phyloP scores from a whole-genome alignment of 2,113 vertebrate genomes.

The Scortum barcoo region DNA sequence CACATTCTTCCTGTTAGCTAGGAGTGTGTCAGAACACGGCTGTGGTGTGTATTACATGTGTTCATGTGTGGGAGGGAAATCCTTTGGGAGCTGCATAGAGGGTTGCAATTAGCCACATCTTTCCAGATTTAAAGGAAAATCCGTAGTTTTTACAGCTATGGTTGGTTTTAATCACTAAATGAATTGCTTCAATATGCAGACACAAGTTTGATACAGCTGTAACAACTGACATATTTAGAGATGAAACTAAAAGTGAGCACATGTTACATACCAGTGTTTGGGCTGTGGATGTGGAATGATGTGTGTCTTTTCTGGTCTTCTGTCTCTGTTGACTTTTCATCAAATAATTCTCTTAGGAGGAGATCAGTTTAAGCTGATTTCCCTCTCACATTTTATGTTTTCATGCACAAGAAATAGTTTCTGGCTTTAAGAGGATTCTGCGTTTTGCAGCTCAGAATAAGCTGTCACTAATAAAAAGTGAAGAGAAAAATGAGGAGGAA shows the following conservation, averaged over 20 bases:
- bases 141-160: not conserved
- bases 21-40: conserved; percentile 5
- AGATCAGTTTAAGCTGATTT: not conserved
- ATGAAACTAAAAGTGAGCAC: not conserved
- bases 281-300: no score
- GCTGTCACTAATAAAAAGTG: not conserved
- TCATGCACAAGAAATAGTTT: not conserved
- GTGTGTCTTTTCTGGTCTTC: not conserved
- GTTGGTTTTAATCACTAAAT: not conserved
- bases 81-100: not conserved
- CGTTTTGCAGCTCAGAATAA: not conserved
- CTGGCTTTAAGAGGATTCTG: not conserved
- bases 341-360: not conserved
- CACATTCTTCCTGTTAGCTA: not conserved
- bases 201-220: not conserved
- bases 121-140: not conserved
- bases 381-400: not conserved
- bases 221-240: not conserved
- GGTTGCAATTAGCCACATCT: not conserved
- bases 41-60: not conserved
- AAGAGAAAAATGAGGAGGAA: not conserved
- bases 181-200: not conserved
- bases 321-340: not conserved
- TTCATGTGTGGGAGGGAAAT: not conserved
- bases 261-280: no score